Percentiles rank a stretch among this genome's conserved stretches.
phyloP scores from a whole-genome alignment of 2,888 invertebrate species.

The Morinoia aosen region DNA sequence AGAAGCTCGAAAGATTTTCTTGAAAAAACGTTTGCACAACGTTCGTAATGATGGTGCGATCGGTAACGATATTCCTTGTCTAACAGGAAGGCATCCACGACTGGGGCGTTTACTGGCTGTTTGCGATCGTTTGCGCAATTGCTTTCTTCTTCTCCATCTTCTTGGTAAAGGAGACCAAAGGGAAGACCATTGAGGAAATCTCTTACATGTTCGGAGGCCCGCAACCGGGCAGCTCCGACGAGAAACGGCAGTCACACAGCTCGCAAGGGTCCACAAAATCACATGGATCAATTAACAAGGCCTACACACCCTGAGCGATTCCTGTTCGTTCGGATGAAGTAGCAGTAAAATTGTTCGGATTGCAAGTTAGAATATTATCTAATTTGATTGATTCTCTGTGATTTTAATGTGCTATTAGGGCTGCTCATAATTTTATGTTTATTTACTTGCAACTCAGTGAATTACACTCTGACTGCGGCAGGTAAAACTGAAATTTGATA shows the following conservation, averaged over 20 bases:
- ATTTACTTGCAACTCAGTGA: too few relatives aligned
- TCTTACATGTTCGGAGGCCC: slow-evolving; percentile 60
- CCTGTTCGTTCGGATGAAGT: background rate
- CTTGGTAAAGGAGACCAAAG: slow-evolving; percentile 87
- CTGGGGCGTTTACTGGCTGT: slow-evolving; percentile 84
- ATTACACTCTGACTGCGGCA: too few relatives aligned
- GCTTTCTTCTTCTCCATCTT: slow-evolving; percentile 79
- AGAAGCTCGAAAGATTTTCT: background rate
- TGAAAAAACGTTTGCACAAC: too few relatives aligned
- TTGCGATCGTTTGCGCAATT: slow-evolving; percentile 77
- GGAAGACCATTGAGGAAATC: slow-evolving; percentile 83
- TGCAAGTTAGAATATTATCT: too few relatives aligned
- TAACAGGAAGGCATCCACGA: slow-evolving; percentile 77
- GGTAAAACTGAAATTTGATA: too few relatives aligned
- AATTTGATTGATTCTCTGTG: too few relatives aligned
- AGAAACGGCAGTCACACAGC: background rate
- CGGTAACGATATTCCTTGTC: background rate
- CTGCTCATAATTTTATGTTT: too few relatives aligned
- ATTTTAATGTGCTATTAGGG: too few relatives aligned
- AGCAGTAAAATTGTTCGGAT: too few relatives aligned
- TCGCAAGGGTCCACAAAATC: background rate
- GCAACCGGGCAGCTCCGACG: background rate
- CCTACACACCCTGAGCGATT: background rate
- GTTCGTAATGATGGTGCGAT: too few relatives aligned
- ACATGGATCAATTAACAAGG: background rate